Percentiles rank a stretch among this genome's conserved stretches.
Conservation (phyloP, 2,888 invertebrate genomes). For the Epirrhoe tristata region DNA sequence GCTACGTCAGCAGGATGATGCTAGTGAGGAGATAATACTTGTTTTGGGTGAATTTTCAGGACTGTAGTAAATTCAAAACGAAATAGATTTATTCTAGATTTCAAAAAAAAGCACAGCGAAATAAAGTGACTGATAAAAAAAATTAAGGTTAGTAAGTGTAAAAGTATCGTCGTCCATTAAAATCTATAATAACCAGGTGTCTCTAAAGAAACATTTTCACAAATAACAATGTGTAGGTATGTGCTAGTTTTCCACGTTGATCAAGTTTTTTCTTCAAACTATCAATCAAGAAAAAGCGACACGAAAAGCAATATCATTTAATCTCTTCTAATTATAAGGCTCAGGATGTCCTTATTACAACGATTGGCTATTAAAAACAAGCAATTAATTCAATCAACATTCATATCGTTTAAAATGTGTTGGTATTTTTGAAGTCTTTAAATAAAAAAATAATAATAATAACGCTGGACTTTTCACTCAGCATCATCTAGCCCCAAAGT, state of each 20-base stretch:
- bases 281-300: background rate
- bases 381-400: conserved; percentile 2
- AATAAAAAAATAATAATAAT: background rate
- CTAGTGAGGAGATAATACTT: conserved; percentile 32
- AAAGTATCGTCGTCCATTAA: no score
- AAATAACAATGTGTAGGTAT: no score
- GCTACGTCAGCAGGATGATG: conserved; percentile 53
- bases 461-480: no score
- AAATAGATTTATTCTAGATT: no score
- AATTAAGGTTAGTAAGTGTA: no score
- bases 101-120: no score
- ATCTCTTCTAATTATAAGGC: background rate
- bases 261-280: background rate
- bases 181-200: no score
- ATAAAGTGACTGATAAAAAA: no score
- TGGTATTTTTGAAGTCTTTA: background rate
- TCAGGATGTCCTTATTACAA: conserved; percentile 2
- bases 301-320: background rate
- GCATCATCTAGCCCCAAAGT: no score
- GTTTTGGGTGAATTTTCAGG: conserved; percentile 2
- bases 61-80: background rate
- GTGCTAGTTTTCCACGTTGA: no score
- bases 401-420: background rate
- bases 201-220: no score
- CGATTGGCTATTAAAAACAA: background rate